Evolutionary conservation across 2,888 invertebrate genomes (phyloP), one percentile per base, ranked within the genome.

Genomic region (Acrocyrtus sp.): DNA sequence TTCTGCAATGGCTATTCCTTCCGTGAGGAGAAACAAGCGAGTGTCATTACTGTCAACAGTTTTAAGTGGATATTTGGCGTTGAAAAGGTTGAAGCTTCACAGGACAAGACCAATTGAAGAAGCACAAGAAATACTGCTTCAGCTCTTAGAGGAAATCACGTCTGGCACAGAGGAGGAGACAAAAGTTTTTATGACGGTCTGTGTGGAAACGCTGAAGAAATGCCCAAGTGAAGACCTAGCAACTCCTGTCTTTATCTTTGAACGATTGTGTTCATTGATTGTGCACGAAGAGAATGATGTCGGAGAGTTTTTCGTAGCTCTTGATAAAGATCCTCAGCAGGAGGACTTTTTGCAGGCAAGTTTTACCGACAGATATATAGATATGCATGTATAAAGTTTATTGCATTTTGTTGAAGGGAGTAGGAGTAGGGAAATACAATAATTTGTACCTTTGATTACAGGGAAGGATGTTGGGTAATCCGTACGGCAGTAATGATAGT

Each of bases 251-350:
- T 98, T 98, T 84, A 96, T 98, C 76, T 98, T 98, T 84, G 98
- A 98, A 85, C 88, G 98, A 45, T 89, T 98, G 2, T 98, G 98
- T 83, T 97, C 96, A 21, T 96, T 98, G 77, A 98, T 99, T 80
- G 95, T 96, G 84, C 98, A 96, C 0, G 97, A 98, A 83, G 97
- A 98, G 85, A 97, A 96, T 83, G 97, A 97, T 83, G 92, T 96
- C 2, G 95, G 95, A 0, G 98, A 98, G 85, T 98, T 98, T 86
- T 95, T 95, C 87, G 88, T 99, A 74, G 94, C 95, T 0, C 87
- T 99, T 4, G 98, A 98, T 83, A 99, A 99, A 84, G 99, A 99
- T 86, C 94, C 97, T 0, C 98, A 98, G 82, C 98, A 99, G 83
- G 99, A 99, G 85, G 98, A 99, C 86, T 99, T 98, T 85, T 88